phyloP scores from a whole-genome alignment of 1,140 invertebrate species.

The Pseudobourletiella spinata region DNA sequence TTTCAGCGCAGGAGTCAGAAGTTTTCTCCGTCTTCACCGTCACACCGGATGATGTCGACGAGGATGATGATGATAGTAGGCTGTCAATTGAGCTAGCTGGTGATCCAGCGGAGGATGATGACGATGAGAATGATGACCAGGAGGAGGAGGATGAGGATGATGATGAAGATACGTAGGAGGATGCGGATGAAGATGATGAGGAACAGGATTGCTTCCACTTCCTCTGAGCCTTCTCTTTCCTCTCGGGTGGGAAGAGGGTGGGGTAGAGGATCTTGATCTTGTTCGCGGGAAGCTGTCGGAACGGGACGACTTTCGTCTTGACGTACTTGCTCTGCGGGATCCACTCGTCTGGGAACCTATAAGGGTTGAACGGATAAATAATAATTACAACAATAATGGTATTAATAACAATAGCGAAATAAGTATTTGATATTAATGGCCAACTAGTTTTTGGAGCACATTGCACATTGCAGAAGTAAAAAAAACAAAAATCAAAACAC shows the following conservation, averaged over 20 bases:
- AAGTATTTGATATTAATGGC: too few species aligned
- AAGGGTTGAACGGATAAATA: constrained; percentile 36
- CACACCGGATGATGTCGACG: too few species aligned
- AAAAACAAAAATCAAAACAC: constrained; percentile 37
- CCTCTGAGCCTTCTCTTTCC: constrained; percentile 23
- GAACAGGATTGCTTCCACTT: constrained; percentile 19
- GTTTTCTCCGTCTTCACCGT: too few species aligned
- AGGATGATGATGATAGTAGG: too few species aligned
- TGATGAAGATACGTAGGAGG: not conserved
- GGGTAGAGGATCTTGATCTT: constrained; percentile 30
- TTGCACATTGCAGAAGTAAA: not conserved
- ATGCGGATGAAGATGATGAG: not conserved
- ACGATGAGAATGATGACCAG: constrained; percentile 2
- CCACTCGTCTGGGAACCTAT: constrained; percentile 55
- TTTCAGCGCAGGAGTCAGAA: too few species aligned
- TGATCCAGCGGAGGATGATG: not conserved
- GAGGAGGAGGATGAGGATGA: constrained; percentile 8
- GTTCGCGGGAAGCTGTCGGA: constrained; percentile 43
- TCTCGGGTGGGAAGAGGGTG: constrained; percentile 26
- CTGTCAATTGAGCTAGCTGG: not conserved
- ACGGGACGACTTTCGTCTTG: constrained; percentile 45
- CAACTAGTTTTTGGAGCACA: too few species aligned
- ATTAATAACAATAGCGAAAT: too few species aligned
- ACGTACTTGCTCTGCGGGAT: constrained; percentile 49
- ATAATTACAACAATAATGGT: too few species aligned